Evolutionary conservation across 2,113 vertebrate genomes (phyloP).

Genomic region (Etheostoma cragini): DNA sequence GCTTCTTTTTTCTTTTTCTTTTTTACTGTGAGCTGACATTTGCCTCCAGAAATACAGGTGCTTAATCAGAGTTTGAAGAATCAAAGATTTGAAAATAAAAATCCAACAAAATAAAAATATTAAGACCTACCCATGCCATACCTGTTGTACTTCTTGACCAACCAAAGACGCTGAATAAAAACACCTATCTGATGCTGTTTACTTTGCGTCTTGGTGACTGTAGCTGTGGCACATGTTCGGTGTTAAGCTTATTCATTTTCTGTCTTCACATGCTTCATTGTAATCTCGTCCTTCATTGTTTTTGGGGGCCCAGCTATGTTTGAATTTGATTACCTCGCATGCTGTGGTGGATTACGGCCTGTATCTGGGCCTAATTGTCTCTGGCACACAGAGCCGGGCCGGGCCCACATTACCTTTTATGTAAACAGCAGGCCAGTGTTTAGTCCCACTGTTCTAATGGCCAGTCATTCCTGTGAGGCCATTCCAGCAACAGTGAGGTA

Average conservation of each 20-base stretch:
- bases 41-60: not conserved
- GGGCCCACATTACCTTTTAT: conserved; percentile 59
- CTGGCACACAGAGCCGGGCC: conserved; percentile 44
- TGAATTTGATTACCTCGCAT: conserved; percentile 53
- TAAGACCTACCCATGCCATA: not conserved
- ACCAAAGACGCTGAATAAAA: not conserved
- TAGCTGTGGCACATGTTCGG: not conserved
- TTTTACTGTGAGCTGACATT: not conserved
- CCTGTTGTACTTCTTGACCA: not conserved
- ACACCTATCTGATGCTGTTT: not conserved
- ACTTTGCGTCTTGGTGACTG: not conserved
- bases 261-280: conserved; percentile 6
- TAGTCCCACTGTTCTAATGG: conserved; percentile 69
- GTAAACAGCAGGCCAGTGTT: conserved; percentile 72
- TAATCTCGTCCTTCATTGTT: conserved; percentile 65
- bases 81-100: not conserved
- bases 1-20: not conserved
- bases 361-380: conserved; percentile 67
- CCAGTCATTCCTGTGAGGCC: conserved; percentile 64
- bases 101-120: not conserved
- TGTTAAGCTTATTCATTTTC: conserved; percentile 46
- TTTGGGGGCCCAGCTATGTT: conserved; percentile 46
- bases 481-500: conserved; percentile 79
- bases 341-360: conserved; percentile 59
- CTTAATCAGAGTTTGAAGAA: not conserved